Conservation (phyloP, 2,113 vertebrate species). For the Stomatorhinus ivindoensis region DNA sequence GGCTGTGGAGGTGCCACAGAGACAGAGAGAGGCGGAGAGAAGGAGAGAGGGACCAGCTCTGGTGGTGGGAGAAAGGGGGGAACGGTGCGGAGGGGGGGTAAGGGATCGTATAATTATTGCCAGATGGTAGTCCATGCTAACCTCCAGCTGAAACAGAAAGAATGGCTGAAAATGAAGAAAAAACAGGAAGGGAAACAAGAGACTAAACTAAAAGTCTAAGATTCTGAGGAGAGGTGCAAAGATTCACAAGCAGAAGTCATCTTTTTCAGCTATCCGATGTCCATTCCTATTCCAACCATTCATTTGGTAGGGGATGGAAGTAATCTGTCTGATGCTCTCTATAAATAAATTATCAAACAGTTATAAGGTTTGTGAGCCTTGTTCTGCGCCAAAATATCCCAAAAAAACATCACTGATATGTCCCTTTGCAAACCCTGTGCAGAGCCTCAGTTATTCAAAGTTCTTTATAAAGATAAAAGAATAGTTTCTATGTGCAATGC, state of each 20-base stretch:
- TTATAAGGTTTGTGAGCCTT: neutral
- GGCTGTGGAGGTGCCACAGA: slow-evolving; percentile 28
- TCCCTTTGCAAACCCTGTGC: neutral
- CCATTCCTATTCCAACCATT: neutral
- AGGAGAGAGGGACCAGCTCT: slow-evolving; percentile 21
- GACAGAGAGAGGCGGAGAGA: slow-evolving; percentile 34
- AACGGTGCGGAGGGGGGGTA: neutral
- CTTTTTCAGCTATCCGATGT: neutral
- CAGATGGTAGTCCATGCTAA: slow-evolving; percentile 29
- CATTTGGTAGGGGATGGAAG: neutral
- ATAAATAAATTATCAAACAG: neutral
- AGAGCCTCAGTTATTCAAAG: neutral
- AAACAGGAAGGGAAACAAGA: neutral
- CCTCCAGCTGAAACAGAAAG: neutral
- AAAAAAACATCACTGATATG: neutral
- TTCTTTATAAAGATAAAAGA: neutral
- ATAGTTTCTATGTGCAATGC: neutral
- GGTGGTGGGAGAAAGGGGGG: neutral
- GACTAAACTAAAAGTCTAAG: neutral
- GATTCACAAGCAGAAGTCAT: neutral
- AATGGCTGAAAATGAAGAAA: slow-evolving; percentile 1
- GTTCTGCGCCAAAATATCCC: neutral
- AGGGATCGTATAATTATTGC: slow-evolving; percentile 25
- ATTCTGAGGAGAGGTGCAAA: neutral
- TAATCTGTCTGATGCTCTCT: neutral